A percentile compares a stretch with the other conserved stretches of the same genome.
Evolutionary conservation across 2,888 invertebrate species (phyloP).

Genomic region (Heliconius ismenius): DNA sequence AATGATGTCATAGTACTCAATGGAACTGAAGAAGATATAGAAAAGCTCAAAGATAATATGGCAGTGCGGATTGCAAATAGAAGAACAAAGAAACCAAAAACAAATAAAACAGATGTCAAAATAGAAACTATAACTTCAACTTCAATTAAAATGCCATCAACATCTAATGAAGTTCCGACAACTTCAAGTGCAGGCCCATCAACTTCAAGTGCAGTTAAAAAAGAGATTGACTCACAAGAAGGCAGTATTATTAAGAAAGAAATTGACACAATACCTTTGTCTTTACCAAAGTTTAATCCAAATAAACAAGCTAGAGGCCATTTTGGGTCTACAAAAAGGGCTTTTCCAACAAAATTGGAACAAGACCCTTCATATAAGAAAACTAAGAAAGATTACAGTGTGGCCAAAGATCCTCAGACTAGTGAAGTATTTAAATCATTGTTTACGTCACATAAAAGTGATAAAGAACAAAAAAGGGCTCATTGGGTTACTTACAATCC

Average conservation of each 20-base stretch:
- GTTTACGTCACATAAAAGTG: constrained; percentile 94
- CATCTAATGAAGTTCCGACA: constrained; percentile 44
- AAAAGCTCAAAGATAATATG: constrained; percentile 84
- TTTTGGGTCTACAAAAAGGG: constrained; percentile 73
- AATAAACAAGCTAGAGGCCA: constrained; percentile 71
- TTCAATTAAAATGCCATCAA: constrained; percentile 43
- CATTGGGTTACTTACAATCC: constrained; percentile 99
- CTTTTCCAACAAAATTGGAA: constrained; percentile 62
- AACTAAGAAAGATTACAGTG: constrained; percentile 89
- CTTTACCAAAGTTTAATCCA: constrained; percentile 73
- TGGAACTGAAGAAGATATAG: constrained; percentile 89
- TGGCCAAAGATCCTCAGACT: constrained; percentile 94
- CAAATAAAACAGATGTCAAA: constrained; percentile 58
- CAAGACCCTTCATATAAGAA: constrained; percentile 88
- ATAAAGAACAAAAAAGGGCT: constrained; percentile 92
- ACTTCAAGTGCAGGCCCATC: constrained; percentile 43
- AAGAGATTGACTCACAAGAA: constrained; percentile 63
- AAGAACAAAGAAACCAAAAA: constrained; percentile 85
- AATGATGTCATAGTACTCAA: constrained; percentile 94
- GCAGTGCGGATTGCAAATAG: constrained; percentile 85
- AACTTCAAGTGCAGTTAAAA: constrained; percentile 60
- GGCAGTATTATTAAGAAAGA: constrained; percentile 69
- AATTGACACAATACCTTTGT: constrained; percentile 72
- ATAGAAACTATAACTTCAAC: constrained; percentile 47
- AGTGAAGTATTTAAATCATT: constrained; percentile 96